Percentiles rank a stretch among this genome's conserved stretches.
Evolutionary conservation across 2,888 invertebrate genomes (phyloP).

Genomic region (Therioaphis trifolii): DNA sequence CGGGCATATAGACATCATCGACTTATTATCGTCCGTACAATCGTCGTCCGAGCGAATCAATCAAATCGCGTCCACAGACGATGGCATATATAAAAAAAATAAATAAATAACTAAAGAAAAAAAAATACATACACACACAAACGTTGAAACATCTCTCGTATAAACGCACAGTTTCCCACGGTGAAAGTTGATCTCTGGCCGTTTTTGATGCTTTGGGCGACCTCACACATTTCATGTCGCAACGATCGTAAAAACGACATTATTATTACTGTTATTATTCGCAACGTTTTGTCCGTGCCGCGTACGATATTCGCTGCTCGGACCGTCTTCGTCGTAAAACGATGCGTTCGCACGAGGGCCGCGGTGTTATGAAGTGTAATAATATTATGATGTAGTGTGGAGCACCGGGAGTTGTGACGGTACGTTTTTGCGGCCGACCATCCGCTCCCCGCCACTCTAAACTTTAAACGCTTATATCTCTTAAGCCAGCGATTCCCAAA

Average conservation of each 20-base stretch:
- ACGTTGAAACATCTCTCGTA: neutral
- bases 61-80: constrained; percentile 8
- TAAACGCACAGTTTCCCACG: constrained; percentile 44
- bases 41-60: neutral
- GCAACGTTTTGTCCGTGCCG: neutral
- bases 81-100: no score
- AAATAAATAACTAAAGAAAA: no score
- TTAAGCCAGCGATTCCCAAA: no score
- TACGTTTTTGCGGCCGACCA: no score
- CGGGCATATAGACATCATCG: neutral
- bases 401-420: no score
- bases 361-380: no score
- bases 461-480: no score
- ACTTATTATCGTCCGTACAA: neutral
- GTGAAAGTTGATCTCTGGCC: constrained; percentile 60
- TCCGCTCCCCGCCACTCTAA: no score
- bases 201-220: constrained; percentile 51
- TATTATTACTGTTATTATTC: constrained; percentile 40
- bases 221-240: constrained; percentile 46
- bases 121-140: neutral
- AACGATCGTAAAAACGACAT: constrained; percentile 38
- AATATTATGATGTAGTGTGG: no score
- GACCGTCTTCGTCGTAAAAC: neutral
- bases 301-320: neutral
- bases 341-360: no score